phyloP scores from a whole-genome alignment of 2,797 vertebrate species.

The Crocodylus rhombifer region DNA sequence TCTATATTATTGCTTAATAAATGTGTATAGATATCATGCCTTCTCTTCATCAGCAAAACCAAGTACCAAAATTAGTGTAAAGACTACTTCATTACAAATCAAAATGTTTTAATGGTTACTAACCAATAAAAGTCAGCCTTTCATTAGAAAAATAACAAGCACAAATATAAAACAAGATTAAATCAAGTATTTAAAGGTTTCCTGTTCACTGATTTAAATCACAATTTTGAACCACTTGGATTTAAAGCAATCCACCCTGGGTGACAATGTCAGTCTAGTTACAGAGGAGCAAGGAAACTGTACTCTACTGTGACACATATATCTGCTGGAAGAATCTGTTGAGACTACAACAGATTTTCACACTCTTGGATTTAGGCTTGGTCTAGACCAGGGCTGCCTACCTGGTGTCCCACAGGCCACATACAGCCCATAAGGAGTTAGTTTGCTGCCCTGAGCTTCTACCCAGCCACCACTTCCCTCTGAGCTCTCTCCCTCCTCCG shows the following conservation, averaged over 20 bases:
- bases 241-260: slow-evolving; percentile 50
- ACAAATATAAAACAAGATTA: slow-evolving; percentile 25
- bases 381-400: no score
- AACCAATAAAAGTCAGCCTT: slow-evolving; percentile 32
- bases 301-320: slow-evolving; percentile 14
- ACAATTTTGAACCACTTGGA: background rate
- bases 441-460: no score
- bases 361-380: background rate
- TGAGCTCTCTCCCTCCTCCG: no score
- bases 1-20: slow-evolving; percentile 26
- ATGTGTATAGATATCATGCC: slow-evolving; percentile 1
- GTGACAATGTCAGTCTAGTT: slow-evolving; percentile 54
- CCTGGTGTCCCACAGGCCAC: no score
- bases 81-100: background rate
- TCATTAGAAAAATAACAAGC: background rate
- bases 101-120: slow-evolving; percentile 33
- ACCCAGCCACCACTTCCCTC: no score
- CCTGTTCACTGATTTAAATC: slow-evolving; percentile 42
- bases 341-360: background rate
- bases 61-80: background rate
- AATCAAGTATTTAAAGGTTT: slow-evolving; percentile 56
- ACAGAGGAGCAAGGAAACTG: slow-evolving; percentile 54
- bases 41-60: slow-evolving; percentile 16
- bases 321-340: background rate
- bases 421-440: no score